Conservation (phyloP, 2,797 vertebrate species). For the Oryzias dopingdopingensis region DNA sequence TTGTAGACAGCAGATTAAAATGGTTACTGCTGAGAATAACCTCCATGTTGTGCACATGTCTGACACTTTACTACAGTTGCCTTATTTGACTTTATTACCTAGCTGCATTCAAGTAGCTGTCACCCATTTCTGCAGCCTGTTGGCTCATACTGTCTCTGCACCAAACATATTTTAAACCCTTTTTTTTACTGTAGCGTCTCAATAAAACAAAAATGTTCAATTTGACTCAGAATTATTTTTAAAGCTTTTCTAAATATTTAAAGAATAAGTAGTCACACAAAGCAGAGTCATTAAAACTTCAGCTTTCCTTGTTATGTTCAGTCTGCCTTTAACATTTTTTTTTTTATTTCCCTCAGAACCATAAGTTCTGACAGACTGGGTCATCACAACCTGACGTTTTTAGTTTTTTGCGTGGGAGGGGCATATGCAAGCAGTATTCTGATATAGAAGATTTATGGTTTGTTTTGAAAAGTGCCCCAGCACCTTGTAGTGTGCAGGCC, state of each 20-base stretch:
- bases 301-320: background rate
- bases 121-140: slow-evolving; percentile 8
- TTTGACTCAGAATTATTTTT: no score
- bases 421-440: background rate
- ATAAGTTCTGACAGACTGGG: slow-evolving; percentile 19
- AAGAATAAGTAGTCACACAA: background rate
- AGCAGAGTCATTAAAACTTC: no score
- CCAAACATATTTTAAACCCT: background rate
- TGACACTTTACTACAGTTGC: slow-evolving; percentile 15
- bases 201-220: no score
- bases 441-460: slow-evolving; percentile 36
- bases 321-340: background rate
- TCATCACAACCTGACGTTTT: background rate
- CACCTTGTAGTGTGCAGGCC: slow-evolving; percentile 30
- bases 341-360: background rate
- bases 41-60: slow-evolving; percentile 10
- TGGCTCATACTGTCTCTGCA: slow-evolving; percentile 19
- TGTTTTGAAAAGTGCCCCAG: slow-evolving; percentile 42
- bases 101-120: no score
- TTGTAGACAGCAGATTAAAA: background rate
- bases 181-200: background rate
- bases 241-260: background rate
- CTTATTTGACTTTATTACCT: slow-evolving; percentile 6
- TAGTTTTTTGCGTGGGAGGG: background rate
- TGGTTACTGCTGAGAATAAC: slow-evolving; percentile 4